phyloP scores from a whole-genome alignment of 1,140 invertebrate genomes.

The Ips nitidus region DNA sequence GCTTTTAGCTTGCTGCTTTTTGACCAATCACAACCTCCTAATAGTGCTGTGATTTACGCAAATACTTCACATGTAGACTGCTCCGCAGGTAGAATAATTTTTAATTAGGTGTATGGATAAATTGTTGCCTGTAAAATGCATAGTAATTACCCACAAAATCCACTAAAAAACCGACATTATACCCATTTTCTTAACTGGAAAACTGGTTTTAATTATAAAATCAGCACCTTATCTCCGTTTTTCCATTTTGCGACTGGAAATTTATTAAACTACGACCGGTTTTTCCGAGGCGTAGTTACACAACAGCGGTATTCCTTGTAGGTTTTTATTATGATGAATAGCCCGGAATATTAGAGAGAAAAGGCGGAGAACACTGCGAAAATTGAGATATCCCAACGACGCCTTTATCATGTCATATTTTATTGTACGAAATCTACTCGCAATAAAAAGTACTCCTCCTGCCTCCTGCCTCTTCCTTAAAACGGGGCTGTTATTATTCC shows the following conservation, averaged over 20 bases:
- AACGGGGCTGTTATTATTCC: too few species aligned
- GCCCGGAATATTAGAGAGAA: conserved; percentile 26
- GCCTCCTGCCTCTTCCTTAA: too few species aligned
- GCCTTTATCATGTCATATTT: conserved; percentile 30
- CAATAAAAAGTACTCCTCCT: neutral
- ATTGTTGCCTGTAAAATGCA: too few species aligned
- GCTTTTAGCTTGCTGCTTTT: too few species aligned
- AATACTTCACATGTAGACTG: too few species aligned
- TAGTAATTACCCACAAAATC: too few species aligned
- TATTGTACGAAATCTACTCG: conserved; percentile 23
- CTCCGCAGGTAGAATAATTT: too few species aligned
- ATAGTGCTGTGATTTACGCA: too few species aligned
- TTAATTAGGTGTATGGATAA: too few species aligned
- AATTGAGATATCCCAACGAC: conserved; percentile 22
- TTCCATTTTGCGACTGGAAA: conserved; percentile 1
- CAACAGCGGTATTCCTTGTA: conserved; percentile 18
- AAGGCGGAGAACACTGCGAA: conserved; percentile 23
- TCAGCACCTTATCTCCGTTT: neutral
- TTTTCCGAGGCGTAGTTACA: conserved; percentile 7
- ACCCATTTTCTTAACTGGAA: too few species aligned
- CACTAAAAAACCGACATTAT: too few species aligned
- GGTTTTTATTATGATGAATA: conserved; percentile 30
- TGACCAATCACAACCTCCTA: too few species aligned
- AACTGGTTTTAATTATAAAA: conserved; percentile 1
- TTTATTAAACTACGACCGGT: conserved; percentile 17